Evolutionary conservation across 2,797 vertebrate genomes (phyloP).

Genomic region (Geotrypetes seraphini): DNA sequence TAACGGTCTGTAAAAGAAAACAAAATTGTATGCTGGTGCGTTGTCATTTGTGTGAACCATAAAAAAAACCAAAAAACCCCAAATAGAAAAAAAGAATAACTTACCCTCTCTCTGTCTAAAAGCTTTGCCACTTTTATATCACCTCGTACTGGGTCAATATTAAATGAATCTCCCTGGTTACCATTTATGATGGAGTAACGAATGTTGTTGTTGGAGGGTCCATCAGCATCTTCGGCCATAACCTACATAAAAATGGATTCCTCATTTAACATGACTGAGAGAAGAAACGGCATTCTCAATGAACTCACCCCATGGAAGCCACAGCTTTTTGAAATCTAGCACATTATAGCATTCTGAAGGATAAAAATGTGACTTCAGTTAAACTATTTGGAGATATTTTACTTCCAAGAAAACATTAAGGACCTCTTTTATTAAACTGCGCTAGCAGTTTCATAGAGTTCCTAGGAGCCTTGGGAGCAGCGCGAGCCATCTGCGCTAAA

Average conservation of each 20-base stretch:
- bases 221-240: constrained; percentile 86
- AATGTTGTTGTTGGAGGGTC: constrained; percentile 73
- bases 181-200: constrained; percentile 79
- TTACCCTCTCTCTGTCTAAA: constrained; percentile 88
- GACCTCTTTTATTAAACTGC: too few species aligned
- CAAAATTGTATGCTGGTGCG: too few species aligned
- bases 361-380: constrained; percentile 11
- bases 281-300: neutral
- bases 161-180: constrained; percentile 87
- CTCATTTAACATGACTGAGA: constrained; percentile 13
- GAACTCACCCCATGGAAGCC: neutral
- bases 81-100: constrained; percentile 9
- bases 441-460: too few species aligned
- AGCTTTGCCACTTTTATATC: constrained; percentile 83
- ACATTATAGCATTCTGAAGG: constrained; percentile 16
- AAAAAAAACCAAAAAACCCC: neutral
- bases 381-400: too few species aligned
- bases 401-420: too few species aligned
- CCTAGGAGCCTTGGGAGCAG: too few species aligned
- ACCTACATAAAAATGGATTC: constrained; percentile 59
- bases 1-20: too few species aligned
- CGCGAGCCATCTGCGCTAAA: too few species aligned
- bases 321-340: constrained; percentile 1
- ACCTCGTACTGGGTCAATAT: constrained; percentile 74
- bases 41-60: too few species aligned